phyloP scores from a whole-genome alignment of 2,888 invertebrate genomes.

The Drosophila trichaetosa region DNA sequence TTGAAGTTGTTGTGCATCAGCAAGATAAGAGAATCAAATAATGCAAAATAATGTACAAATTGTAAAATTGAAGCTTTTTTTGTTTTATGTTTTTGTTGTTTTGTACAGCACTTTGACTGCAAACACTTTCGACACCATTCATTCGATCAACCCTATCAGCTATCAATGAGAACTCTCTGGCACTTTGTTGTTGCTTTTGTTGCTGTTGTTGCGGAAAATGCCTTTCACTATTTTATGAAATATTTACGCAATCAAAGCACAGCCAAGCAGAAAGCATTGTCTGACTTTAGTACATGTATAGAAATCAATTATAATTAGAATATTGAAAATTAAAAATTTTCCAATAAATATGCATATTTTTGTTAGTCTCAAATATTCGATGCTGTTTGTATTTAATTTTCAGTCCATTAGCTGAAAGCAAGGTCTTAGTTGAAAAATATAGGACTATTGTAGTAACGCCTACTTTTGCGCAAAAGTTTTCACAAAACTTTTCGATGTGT shows the following conservation, averaged over 20 bases:
- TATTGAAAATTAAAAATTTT: background rate
- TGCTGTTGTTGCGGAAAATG: slow-evolving; percentile 7
- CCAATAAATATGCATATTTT: background rate
- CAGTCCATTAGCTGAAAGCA: slow-evolving; percentile 38
- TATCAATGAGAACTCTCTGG: slow-evolving; percentile 38
- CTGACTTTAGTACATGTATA: slow-evolving; percentile 15
- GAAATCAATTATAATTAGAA: slow-evolving; percentile 7
- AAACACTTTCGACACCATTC: slow-evolving; percentile 43
- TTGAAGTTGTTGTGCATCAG: slow-evolving; percentile 31
- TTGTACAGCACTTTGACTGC: slow-evolving; percentile 27
- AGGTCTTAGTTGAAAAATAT: slow-evolving; percentile 67
- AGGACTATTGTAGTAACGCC: slow-evolving; percentile 53
- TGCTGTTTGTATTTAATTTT: slow-evolving; percentile 34
- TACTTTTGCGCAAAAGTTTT: slow-evolving; percentile 42
- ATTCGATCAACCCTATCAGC: slow-evolving; percentile 32
- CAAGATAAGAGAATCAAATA: slow-evolving; percentile 55
- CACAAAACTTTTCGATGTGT: slow-evolving; percentile 50
- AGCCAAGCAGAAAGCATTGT: slow-evolving; percentile 25
- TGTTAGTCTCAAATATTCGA: slow-evolving; percentile 19
- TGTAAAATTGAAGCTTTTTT: slow-evolving; percentile 51
- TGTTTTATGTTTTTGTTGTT: background rate
- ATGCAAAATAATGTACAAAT: slow-evolving; percentile 55
- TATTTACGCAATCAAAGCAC: slow-evolving; percentile 41
- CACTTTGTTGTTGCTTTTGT: slow-evolving; percentile 1
- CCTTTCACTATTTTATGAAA: slow-evolving; percentile 51